Base-by-base conservation (phyloP, 2,797 vertebrate species). In the Notolepis coatsorum region DNA sequence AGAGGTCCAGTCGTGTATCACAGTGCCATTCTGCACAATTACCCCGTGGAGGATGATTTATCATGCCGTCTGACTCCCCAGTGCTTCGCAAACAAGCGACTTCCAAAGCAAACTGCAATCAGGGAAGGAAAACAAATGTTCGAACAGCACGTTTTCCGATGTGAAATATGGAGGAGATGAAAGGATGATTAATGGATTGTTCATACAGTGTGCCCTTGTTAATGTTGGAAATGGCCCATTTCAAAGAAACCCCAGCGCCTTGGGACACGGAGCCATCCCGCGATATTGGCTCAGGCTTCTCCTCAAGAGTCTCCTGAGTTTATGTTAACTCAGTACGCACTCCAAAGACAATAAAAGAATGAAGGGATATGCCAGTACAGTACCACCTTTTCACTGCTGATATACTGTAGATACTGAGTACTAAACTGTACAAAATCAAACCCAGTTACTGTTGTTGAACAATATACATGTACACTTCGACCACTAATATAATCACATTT, bases 21-120 rank as follows among this genome's bases (percentile, higher is more conserved):
- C 65, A 30, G 68, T 77, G 69, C 53, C 59, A 63, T 60, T 71
- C 75, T 73, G 46, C 20, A 60, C 52, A 69, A 73, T 81, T 68
- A 55, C 37, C 7, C 68, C 57, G 42, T 37, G 78, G 20, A 65
- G 45, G 46, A 61, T 43, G 47, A 76, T 86, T 81, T 61, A 71
- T 85, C 84, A 73, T 64, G 24, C 33, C 21, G 56, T 65, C 66
- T 18, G 73, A 67, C 72, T 49, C 74, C 51, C 65, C 53, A 31
- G 61, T 62, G 58, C 50, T 68, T 61, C 71, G 42, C 58, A 74
- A 68, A 77, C 57, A 72, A 69, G 60, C 63, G 60, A 15, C 63
- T 71, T 87, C 75, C 80, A 84, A 86, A 71, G 68, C 64, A 84
- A 84, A 87, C 78, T 71, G 67, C 68, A 90, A 86, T 87, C 81